Evolutionary conservation across 2,797 vertebrate genomes (phyloP), one percentile per base, ranked within the genome.

Genomic region (Thunnus albacares): DNA sequence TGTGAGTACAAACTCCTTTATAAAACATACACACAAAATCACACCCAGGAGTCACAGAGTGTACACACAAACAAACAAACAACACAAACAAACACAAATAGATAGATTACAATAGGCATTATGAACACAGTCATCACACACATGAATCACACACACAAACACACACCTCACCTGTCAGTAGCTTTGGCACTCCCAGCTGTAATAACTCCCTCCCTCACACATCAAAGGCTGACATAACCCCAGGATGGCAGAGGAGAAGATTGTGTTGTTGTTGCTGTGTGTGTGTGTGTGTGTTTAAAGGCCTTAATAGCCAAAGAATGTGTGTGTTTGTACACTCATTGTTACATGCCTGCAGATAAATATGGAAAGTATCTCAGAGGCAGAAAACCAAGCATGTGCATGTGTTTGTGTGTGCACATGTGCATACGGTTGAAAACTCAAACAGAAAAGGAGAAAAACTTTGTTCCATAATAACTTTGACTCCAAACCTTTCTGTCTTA

Each of bases 151-250:
- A 33, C 30, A 38, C 28, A 60, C n/a, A 26, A 51, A 59, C 24
- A 51, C 62, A 73, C 41, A 51, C 26, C 9, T 67, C 15, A 61
- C 30, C 70, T 47, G 60, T 59, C 45, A 62, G 62, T 7, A 52
- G 30, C 53, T 28, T 28, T 51, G 62, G 52, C 72, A 60, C 51
- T 74, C 18, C 52, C 12, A 53, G 47, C 59, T 73, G 64, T 71
- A 66, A 73, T 69, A 70, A 74, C 47, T 84, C 78, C 55, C 49
- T 61, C 15, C 24, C 75, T 62, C 75, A 49, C 51, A 70, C 68
- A 79, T 83, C 63, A 81, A 76, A 79, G 58, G 45, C 53, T 9
- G 28, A 75, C 75, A 69, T 28, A 58, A 71, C 26, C 72, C 22
- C 61, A 45, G 28, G 52, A 77, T 38, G 56, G 53, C 45, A 72